Base-by-base conservation (phyloP, 2,113 vertebrate species). In the Odobenus rosmarus region DNA sequence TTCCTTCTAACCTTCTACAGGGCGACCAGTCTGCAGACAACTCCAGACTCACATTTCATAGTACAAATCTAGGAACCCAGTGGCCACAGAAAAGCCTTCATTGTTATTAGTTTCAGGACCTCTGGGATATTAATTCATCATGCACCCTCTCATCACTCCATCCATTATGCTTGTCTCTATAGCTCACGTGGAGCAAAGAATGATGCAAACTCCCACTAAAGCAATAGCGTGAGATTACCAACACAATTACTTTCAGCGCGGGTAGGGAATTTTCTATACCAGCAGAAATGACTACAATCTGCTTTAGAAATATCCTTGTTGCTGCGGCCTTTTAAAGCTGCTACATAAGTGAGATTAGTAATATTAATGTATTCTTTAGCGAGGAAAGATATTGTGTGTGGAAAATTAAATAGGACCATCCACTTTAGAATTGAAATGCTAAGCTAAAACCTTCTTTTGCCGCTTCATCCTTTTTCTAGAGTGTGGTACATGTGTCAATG, bases 351-450 rank as follows among this genome's bases (percentile, higher is more conserved):
- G 94, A 99, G 98, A 99, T 98, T 98, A 98, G 96, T 88, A 98
- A 96, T 96, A 98, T 98, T 98, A 98, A 98, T 98, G 97, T 98
- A 94, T 98, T 97, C 89, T 98, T 98, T 71, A 77, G 81, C 57
- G 82, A 97, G 94, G 97, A 97, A 98, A 97, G 98, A 97, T 93
- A 94, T 79, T 23, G 69, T 86, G 74, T 97, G 95, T 96, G 81
- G 88, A 97, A 97, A 98, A 98, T 97, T 95, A 98, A 93, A 95
- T 84, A 94, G 92, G 19, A 96, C 69, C 88, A 97, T 98, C 88
- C 93, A 94, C 98, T 98, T 98, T 96, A 96, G 94, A 98, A 98
- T 98, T 98, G 97, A 98, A 98, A 98, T 97, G 97, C 97, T 98
- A 98, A 98, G 96, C 95, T 95, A 95, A 96, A 97, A n/a, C 96